Evolutionary conservation across 2,888 invertebrate species (phyloP), one percentile per base, ranked within the genome.

Genomic region (Apotomis betuletana): DNA sequence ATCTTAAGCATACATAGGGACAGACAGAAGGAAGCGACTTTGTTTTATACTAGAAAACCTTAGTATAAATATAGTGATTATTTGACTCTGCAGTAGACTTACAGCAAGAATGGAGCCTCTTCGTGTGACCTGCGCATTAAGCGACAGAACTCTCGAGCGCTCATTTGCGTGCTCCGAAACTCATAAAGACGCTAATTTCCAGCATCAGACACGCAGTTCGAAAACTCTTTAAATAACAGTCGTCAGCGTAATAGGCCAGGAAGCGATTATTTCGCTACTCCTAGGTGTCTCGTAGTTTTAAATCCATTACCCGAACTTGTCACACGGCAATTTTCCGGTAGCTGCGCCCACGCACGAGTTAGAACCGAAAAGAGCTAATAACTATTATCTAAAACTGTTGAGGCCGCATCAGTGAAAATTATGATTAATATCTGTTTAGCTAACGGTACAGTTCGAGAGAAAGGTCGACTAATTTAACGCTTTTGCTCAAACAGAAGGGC

Each of bases 361-460:
- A 85, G 85, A 83, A 81, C 84, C 85, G 83, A 87, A 89, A 90
- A 88, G 82, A 86, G 86, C 87, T 92, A 92, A 92, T 92, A 90
- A 91, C 91, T 90, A 92, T 92, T 87, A 92, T 92, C 88, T 85
- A 84, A 87, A 87, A 89, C 87, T 87, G 85, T 88, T 85, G 90
- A 90, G 86, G 85, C 83, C 82, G 85, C 85, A 89, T 90, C 90
- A 91, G 90, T 91, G 90, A 89, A 92, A 92, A 93, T 92, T 92
- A 92, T 93, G 92, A 93, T 93, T 93, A 92, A 93, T 92, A 92
- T 92, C 91, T 88, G 88, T 90, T 90, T 90, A 87, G 87, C 81
- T 93, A 92, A 92, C 92, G 92, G 92, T 89, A 82, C 75, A 58
- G 54, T 78, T 77, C 77, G 78, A 80, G 82, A 78, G 79, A 75